Evolutionary conservation across 2,888 invertebrate genomes (phyloP), one percentile per base, ranked within the genome.

Genomic region (Fragum sueziense): DNA sequence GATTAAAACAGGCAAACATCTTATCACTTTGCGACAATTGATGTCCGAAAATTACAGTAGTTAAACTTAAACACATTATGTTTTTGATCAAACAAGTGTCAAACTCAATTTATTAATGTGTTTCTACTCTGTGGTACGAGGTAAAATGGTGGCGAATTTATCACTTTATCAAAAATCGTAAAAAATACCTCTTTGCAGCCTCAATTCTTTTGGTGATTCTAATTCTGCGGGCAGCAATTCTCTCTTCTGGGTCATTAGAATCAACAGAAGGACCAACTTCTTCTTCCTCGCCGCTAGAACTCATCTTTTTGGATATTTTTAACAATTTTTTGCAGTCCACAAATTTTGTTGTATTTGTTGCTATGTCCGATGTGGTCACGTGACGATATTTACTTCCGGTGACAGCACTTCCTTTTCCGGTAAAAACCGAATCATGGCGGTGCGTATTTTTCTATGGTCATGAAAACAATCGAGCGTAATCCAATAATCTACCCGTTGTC

Each of bases 181-280:
- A 29, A 2, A 41, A 11, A 2, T 37, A 89, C 89, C 88, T 85
- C 84, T 86, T 88, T 22, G 87, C 87, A 52, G 90, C 88, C 84
- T 93, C 93, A 52, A 91, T 86, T 76, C 93, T 85, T 67, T 95
- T 94, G 91, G 95, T 94, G 89, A 96, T 96, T 65, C 96, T 94
- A 69, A 95, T 91, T 79, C 95, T 94, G 76, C 97, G 94, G 0
- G 95, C 96, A 57, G 95, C 94, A 93, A 96, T 96, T 86, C 97
- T 93, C 92, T 96, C 96, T 67, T 95, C 94, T 11, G 96, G 95
- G 91, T 96, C 95, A 4, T 91, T 89, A 0, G 96, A 96, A 80
- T 93, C 92, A 14, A 93, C 91, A 77, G 88, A 88, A 6, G 93
- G 93, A n/a, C 93, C 93, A 33, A 86, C 87, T 67, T 93, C 91